A percentile compares a stretch with the other conserved stretches of the same genome.
Evolutionary conservation across 2,113 vertebrate species (phyloP).

Genomic region (Hydrolagus affinis): DNA sequence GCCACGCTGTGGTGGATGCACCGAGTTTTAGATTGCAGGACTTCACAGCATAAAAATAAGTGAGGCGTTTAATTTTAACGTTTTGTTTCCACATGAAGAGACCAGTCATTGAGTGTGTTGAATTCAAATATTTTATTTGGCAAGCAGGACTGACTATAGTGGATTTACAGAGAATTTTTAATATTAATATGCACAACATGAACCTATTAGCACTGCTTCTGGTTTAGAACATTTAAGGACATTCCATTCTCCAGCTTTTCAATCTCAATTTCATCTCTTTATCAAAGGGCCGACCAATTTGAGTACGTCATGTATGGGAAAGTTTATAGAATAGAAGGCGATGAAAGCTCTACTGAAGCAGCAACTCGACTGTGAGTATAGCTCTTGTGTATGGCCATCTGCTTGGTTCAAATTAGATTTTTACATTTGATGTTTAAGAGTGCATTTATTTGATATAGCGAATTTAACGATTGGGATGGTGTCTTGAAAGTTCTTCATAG

Average conservation of each 20-base stretch:
- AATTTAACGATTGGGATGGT: too few relatives aligned
- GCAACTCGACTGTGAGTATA: conserved; percentile 90
- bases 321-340: conserved; percentile 91
- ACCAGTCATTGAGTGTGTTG: neutral
- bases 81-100: neutral
- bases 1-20: too few relatives aligned
- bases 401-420: neutral
- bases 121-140: neutral
- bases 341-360: conserved; percentile 94
- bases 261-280: neutral
- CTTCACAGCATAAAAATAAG: neutral
- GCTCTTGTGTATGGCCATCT: neutral
- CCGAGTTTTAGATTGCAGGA: too few relatives aligned
- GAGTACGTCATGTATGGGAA: conserved; percentile 98
- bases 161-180: too few relatives aligned
- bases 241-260: neutral
- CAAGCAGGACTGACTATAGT: neutral
- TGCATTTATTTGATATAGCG: too few relatives aligned
- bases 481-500: too few relatives aligned
- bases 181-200: neutral
- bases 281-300: conserved; percentile 85
- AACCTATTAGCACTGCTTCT: neutral
- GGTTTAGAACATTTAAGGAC: neutral
- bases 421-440: neutral
- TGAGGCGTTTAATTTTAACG: neutral